Evolutionary conservation across 2,888 invertebrate genomes (phyloP).

Genomic region (Drosophila vallismaia): DNA sequence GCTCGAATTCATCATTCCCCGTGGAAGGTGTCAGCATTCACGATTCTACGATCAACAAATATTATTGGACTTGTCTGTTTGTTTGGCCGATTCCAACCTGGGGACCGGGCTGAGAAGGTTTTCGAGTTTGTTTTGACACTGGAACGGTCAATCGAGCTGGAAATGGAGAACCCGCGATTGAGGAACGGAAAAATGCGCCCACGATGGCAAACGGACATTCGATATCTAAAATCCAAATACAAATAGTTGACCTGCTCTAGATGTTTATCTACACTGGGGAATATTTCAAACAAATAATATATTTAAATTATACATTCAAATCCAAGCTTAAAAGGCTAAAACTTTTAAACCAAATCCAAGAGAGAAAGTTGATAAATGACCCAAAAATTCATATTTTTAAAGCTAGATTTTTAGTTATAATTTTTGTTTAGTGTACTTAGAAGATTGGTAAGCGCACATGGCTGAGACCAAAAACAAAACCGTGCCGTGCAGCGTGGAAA

Average conservation of each 20-base stretch:
- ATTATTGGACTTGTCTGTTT: slow-evolving; percentile 28
- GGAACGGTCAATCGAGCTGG: slow-evolving; percentile 31
- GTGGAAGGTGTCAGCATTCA: slow-evolving; percentile 22
- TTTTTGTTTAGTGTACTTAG: neutral
- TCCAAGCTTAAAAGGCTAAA: neutral
- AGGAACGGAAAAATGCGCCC: slow-evolving; percentile 41
- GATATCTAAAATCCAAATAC: slow-evolving; percentile 33
- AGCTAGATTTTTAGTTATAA: neutral
- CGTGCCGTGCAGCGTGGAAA: slow-evolving; percentile 23
- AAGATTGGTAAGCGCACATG: neutral
- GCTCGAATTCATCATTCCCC: slow-evolving; percentile 16
- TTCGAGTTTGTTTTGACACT: slow-evolving; percentile 40
- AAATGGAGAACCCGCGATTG: slow-evolving; percentile 16
- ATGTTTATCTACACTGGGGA: slow-evolving; percentile 46
- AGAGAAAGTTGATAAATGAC: too few relatives aligned
- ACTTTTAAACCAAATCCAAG: neutral
- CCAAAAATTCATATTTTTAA: too few relatives aligned
- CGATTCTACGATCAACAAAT: slow-evolving; percentile 41
- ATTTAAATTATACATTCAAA: neutral
- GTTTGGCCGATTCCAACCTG: slow-evolving; percentile 22
- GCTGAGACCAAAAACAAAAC: slow-evolving; percentile 5
- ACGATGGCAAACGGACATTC: slow-evolving; percentile 21
- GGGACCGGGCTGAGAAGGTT: slow-evolving; percentile 20
- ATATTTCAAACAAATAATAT: neutral
- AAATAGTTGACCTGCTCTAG: slow-evolving; percentile 48